Conservation (phyloP, 2,797 vertebrate genomes). For the Hippoglossus hippoglossus region DNA sequence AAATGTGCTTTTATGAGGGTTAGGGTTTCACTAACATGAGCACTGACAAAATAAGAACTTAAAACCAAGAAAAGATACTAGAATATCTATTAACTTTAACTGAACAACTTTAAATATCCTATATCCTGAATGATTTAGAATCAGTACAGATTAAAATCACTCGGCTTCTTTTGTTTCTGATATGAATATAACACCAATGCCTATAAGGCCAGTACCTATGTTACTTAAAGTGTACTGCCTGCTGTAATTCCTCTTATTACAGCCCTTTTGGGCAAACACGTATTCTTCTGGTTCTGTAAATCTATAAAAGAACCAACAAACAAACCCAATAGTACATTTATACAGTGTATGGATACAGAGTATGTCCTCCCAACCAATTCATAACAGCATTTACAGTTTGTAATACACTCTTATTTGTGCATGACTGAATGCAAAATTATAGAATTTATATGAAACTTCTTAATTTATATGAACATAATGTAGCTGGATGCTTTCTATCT, state of each 20-base stretch:
- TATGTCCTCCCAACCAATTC: slow-evolving; percentile 42
- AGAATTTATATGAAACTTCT: slow-evolving; percentile 56
- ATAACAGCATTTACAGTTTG: slow-evolving; percentile 58
- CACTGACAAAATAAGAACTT: too few species aligned
- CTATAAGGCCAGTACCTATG: too few species aligned
- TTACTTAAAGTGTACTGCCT: too few species aligned
- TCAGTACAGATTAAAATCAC: too few species aligned
- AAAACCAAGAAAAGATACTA: too few species aligned
- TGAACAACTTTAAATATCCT: too few species aligned
- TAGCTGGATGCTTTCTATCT: slow-evolving; percentile 54
- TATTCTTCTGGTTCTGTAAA: not conserved
- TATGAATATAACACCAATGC: too few species aligned
- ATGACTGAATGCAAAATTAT: slow-evolving; percentile 61
- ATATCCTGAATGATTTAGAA: too few species aligned
- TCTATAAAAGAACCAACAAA: slow-evolving; percentile 42
- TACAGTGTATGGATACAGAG: slow-evolving; percentile 3
- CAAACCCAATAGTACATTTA: slow-evolving; percentile 34
- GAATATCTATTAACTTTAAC: too few species aligned
- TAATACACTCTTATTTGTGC: slow-evolving; percentile 58
- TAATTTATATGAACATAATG: slow-evolving; percentile 62
- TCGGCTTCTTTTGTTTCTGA: too few species aligned
- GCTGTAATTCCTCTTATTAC: too few species aligned
- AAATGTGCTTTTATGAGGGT: not conserved
- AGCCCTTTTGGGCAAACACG: too few species aligned
- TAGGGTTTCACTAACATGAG: not conserved